Conservation (phyloP, 2,888 invertebrate genomes). For the Neoaliturus tenellus region DNA sequence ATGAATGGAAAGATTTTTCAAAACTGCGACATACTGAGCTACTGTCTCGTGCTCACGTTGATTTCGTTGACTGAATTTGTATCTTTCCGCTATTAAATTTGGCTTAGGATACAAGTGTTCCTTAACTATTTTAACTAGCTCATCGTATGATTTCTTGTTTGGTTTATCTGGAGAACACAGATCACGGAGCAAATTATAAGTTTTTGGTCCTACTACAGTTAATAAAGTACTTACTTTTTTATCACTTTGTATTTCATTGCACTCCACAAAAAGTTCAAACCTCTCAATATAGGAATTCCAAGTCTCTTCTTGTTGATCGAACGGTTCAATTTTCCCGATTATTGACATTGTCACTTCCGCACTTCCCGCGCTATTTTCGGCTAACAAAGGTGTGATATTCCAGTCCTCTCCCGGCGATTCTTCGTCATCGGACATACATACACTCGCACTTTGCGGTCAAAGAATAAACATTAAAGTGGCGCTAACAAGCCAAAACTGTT, state of each 20-base stretch:
- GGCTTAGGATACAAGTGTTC: conserved; percentile 51
- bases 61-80: conserved; percentile 30
- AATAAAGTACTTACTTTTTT: conserved; percentile 51
- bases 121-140: conserved; percentile 19
- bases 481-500: no score
- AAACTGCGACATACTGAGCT: conserved; percentile 18
- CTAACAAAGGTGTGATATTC: no score
- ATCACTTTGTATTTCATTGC: conserved; percentile 5
- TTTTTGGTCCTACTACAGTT: conserved; percentile 44
- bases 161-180: conserved; percentile 40
- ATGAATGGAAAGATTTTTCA: conserved; percentile 3
- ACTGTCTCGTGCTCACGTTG: conserved; percentile 30
- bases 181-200: conserved; percentile 15
- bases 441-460: no score
- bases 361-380: no score
- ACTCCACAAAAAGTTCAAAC: conserved; percentile 45
- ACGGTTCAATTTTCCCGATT: conserved; percentile 34
- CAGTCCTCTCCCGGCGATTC: no score
- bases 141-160: not conserved
- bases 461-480: no score
- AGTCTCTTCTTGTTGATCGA: not conserved
- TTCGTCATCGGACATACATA: no score
- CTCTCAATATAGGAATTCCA: conserved; percentile 54
- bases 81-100: conserved; percentile 23
- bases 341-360: not conserved